Evolutionary conservation across 2,888 invertebrate genomes (phyloP), one percentile per base, ranked within the genome.

Genomic region (Scaptomyza tumidula): DNA sequence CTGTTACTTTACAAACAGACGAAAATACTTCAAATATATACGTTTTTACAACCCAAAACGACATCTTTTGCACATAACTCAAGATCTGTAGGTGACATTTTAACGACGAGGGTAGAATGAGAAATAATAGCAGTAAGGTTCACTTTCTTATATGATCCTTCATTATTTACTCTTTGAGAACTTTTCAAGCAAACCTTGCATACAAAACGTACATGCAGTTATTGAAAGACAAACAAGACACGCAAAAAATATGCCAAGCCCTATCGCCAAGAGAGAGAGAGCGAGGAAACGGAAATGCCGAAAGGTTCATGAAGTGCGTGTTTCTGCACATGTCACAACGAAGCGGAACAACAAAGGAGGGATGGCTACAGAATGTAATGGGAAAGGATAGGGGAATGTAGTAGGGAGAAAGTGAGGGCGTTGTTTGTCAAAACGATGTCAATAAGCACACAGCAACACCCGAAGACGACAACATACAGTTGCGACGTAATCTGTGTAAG

Each of bases 401-500:
- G 62, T 6, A 37, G 63, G 44, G n/a, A 1, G 35, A 14, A 24
- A 33, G 14, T 39, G 46, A 39, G 41, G 54, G 49, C 16, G 61
- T 75, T 75, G 83, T 73, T 84, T 84, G 87, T 84, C 85, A 75
- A 81, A 87, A 83, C 60, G 67, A 88, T 85, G 89, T 86, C 85
- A 89, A 89, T 89, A 88, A 86, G 86, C 73, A 68, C 49, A 63
- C 14, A 62, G 48, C 64, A 64, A 72, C 69, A 63, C 63, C 70
- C 70, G 62, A 76, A 76, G 63, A 19, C 41, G 53, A 59, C 74
- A 67, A 55, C 46, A 33, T 55, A 27, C 53, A 48, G 48, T 60
- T 41, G 48, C n/a, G 19, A 10, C 19, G 39, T 16, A 27, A 35
- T 11, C 10, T 33, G 33, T 29, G 27, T 29, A 6, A 6, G 35